Evolutionary conservation across 2,113 vertebrate genomes (phyloP).

Genomic region (Gobius niger): DNA sequence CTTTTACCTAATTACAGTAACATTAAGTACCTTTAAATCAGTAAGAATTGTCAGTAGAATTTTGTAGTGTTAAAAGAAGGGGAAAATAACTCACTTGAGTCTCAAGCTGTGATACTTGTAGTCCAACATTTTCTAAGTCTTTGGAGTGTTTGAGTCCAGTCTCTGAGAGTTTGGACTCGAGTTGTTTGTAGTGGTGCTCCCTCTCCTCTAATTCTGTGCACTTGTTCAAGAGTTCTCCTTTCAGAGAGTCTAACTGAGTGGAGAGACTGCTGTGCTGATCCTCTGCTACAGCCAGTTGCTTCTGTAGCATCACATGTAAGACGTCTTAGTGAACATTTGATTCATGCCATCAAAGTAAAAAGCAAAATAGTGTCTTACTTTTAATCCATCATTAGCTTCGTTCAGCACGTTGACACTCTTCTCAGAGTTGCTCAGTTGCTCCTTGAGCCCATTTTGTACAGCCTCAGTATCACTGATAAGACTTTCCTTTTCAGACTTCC

Average conservation of each 20-base stretch:
- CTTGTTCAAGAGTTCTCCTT: constrained; percentile 76
- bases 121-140: constrained; percentile 80
- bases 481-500: constrained; percentile 83
- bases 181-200: constrained; percentile 70
- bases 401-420: constrained; percentile 67
- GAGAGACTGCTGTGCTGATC: constrained; percentile 73
- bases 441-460: constrained; percentile 77
- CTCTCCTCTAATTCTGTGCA: constrained; percentile 77
- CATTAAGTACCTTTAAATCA: not conserved
- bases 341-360: not conserved
- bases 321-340: not conserved
- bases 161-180: constrained; percentile 71
- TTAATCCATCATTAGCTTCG: constrained; percentile 47
- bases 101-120: constrained; percentile 77
- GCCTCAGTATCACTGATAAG: constrained; percentile 72
- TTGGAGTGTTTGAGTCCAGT: constrained; percentile 80
- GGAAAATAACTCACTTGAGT: constrained; percentile 55
- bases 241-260: constrained; percentile 76
- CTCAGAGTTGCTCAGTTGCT: constrained; percentile 78
- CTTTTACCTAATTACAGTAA: constrained; percentile 58
- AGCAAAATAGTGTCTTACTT: constrained; percentile 36
- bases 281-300: constrained; percentile 72
- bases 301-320: constrained; percentile 39
- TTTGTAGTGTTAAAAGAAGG: not conserved
- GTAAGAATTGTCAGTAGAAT: not conserved